Percentiles rank a stretch among this genome's conserved stretches.
Conservation (phyloP, 2,797 vertebrate species). For the Sternarchorhynchus goeldii region DNA sequence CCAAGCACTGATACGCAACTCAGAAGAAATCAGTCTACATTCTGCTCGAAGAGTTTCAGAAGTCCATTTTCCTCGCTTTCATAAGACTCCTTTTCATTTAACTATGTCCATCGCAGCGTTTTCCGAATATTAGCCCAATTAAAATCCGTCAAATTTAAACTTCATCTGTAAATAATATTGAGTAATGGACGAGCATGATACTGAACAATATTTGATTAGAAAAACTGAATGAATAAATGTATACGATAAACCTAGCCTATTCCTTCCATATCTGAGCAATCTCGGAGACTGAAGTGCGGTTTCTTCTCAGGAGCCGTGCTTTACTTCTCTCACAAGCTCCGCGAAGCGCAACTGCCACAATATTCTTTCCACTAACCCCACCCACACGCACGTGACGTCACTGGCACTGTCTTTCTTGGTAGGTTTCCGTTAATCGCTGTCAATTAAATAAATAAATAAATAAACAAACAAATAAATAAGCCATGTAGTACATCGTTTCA, state of each 20-base stretch:
- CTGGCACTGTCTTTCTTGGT: background rate
- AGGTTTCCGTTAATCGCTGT: background rate
- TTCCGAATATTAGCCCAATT: conserved; percentile 7
- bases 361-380: conserved; percentile 58
- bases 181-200: conserved; percentile 35
- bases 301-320: background rate
- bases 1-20: conserved; percentile 8
- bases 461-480: background rate
- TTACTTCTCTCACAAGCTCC: background rate
- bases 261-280: conserved; percentile 56
- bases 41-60: background rate
- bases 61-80: conserved; percentile 25
- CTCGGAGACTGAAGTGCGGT: background rate
- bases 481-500: background rate
- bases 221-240: conserved; percentile 50
- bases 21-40: background rate
- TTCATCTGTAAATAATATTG: background rate
- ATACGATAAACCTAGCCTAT: conserved; percentile 41
- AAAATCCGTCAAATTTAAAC: background rate
- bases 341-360: conserved; percentile 39
- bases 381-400: conserved; percentile 69
- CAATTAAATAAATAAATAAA: background rate
- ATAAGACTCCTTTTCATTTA: conserved; percentile 26
- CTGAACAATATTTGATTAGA: conserved; percentile 42
- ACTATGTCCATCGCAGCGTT: conserved; percentile 53